Base-by-base conservation (phyloP, 2,888 invertebrate species). In the Lithophane leautieri region DNA sequence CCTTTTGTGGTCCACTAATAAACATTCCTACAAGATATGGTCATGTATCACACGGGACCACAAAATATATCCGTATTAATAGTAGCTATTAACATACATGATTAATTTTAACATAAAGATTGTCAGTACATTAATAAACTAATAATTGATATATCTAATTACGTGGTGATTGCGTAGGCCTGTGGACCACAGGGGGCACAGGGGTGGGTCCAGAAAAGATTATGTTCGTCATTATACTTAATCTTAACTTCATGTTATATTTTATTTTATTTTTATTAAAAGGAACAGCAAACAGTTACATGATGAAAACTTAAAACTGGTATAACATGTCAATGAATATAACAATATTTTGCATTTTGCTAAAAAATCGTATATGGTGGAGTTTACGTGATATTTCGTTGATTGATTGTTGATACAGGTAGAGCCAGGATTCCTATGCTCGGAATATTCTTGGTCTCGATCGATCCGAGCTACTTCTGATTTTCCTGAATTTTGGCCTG, bases 71-170 rank as follows among this genome's bases (percentile, higher is more conserved):
- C 28, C 44, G 47, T 69, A 72, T 77, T 71, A 76, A 85, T 79
- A 16, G 50, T 22, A 6, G 16, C 40, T 19, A 81, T 86, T 70
- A 78, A 68, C 66, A 84, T 78, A 78, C 71, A 58, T 72, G 62
- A 75, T 83, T 86, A 70, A 87, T 84, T 66, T 74, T 74, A 67
- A 72, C 72, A 76, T 47, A 72, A 63, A 34, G 28, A 58, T 71
- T 73, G 71, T 81, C 76, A 75, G 68, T 63, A 73, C 54, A 75
- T 76, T 69, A 73, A 75, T 79, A 65, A 62, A 72, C 4, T 9
- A n/a, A 40, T 62, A 70, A 84, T 82, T 82, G 70, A 79, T 82
- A 67, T 79, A 74, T 82, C 73, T 61, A 73, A 75, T 62, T 28
- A 54, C 28, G 75, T 82, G 75, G 62, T 68, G 47, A 74, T 79